These are phyloP conservation scores for Eumaeus atala DNA, from an alignment of 1,140 invertebrate genomes.

Conservation along the genomic window DNA sequence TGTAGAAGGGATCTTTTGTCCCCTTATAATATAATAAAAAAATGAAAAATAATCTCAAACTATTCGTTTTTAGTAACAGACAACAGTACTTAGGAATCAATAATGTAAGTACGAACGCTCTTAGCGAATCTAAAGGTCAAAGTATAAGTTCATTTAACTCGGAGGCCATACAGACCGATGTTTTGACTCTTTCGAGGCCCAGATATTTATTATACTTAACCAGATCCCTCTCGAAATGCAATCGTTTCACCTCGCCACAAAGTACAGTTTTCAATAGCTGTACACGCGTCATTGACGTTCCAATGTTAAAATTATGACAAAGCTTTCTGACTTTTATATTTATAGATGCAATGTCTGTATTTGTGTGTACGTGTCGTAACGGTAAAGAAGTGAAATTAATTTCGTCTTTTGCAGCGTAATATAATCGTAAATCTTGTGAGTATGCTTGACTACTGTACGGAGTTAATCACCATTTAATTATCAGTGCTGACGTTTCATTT, in stretches of 20 bases:
- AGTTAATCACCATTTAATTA: neutral
- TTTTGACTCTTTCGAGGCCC: constrained; percentile 25
- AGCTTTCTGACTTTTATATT: constrained; percentile 8
- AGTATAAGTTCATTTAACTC: constrained; percentile 52
- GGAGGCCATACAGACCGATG: constrained; percentile 21
- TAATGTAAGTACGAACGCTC: neutral
- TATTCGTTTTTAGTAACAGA: too few species aligned
- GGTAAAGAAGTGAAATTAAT: constrained; percentile 11
- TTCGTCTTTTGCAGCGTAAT: constrained; percentile 6
- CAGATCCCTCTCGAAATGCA: neutral
- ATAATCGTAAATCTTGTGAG: neutral
- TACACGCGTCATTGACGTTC: neutral
- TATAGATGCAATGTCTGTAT: neutral
- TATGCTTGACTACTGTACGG: neutral
- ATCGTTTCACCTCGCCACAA: neutral
- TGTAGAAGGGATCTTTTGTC: too few species aligned
- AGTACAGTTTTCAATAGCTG: neutral
- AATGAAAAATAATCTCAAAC: too few species aligned
- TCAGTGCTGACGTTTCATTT: constrained; percentile 3
- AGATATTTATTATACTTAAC: constrained; percentile 9
- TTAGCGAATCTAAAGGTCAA: constrained; percentile 43
- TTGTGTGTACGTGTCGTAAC: neutral
- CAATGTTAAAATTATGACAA: constrained; percentile 8
- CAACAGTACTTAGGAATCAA: constrained; percentile 1
- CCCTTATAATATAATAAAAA: too few species aligned